phyloP scores from a whole-genome alignment of 2,113 vertebrate species.

The Junco hyemalis region DNA sequence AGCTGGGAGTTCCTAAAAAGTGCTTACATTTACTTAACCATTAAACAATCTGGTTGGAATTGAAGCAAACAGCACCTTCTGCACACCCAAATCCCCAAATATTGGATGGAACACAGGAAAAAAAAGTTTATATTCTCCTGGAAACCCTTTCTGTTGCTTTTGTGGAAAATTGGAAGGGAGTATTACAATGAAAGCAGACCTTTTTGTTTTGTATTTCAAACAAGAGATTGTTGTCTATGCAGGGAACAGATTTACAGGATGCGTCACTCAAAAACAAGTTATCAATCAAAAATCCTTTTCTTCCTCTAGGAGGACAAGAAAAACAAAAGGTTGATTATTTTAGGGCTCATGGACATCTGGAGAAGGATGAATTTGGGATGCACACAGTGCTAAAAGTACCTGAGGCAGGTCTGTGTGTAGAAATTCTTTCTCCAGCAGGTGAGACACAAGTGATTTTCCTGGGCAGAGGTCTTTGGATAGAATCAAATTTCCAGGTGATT shows the following conservation, averaged over 20 bases:
- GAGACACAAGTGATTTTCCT: background rate
- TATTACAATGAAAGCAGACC: background rate
- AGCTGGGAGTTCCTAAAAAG: background rate
- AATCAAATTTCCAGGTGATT: background rate
- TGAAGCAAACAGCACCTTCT: background rate
- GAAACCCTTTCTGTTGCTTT: background rate
- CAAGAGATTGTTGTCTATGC: background rate
- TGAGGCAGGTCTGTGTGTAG: background rate
- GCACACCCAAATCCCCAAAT: background rate
- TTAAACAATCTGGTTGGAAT: background rate
- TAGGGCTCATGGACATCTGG: background rate
- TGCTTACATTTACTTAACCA: background rate
- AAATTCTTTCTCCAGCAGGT: background rate
- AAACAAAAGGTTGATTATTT: background rate
- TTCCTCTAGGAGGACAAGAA: background rate
- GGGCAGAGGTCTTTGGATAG: background rate
- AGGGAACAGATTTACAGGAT: background rate
- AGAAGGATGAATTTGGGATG: background rate
- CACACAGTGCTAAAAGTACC: background rate
- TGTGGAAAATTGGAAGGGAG: background rate
- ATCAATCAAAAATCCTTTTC: background rate
- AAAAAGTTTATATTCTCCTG: background rate
- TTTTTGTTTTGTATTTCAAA: background rate
- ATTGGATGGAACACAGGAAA: background rate
- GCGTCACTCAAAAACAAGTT: background rate